Base-by-base conservation (phyloP, 2,113 vertebrate species). In the Lamprologus sp. region DNA sequence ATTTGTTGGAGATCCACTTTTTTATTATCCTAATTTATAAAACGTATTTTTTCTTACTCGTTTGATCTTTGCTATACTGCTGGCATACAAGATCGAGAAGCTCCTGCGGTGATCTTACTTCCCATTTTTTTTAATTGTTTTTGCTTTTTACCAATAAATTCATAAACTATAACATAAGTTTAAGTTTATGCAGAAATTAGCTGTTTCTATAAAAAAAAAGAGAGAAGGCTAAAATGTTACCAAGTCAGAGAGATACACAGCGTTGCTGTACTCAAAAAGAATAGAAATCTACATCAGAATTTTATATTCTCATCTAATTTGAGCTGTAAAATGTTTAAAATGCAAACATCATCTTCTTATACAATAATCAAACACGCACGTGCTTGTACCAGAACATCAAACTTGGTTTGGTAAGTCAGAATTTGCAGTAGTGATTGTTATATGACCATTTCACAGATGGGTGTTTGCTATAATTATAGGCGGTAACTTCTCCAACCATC, bases 121-220 rank as follows among this genome's bases (percentile, higher is more conserved):
- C 37, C 21, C 5, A 1, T 14, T 70, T 42, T 37, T 68, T 2
- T 0, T 0, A 2, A 35, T 65, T 15, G 2, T 70, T 23, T 9
- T 23, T 42, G n/a, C 5, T 70, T 70, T 42, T 23, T 40, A 70
- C 35, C n/a, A 42, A 42, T 42, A 42, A 70, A 42, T 70, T 42
- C n/a, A 23, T 23, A 70, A 70, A 23, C 35, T 60, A 17, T 31
- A 60, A 60, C 14, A 60, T 60, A 60, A 17, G 26, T 60, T 60
- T 31, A 60, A 45, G 37, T 45, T 15, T 45, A 45, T 45, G 4
- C 9, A 28, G 15, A 42, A 42, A 28, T 75, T 3, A 28, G 14
- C 9, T 47, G n/a, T 21, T 75, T 73, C 1, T 15, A 70, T 70
- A 23, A 42, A 70, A 56, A 56, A 15, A 42, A 26, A 28, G 13